Conservation (phyloP, 92 coral and sea anemone species). For the Palythoa grandiflora region DNA sequence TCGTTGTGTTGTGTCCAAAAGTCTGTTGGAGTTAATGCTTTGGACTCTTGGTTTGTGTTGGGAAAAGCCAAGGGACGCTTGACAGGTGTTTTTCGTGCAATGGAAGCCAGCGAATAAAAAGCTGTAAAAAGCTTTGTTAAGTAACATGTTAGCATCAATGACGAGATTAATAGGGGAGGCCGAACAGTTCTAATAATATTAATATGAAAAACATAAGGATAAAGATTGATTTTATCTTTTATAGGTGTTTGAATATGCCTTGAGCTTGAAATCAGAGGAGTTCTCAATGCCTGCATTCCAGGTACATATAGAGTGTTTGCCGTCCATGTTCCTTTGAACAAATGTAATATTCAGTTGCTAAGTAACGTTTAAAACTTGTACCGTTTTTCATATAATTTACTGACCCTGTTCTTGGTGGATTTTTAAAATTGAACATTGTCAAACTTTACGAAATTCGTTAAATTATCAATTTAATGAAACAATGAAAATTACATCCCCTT, state of each 20-base stretch:
- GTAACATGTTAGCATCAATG: neutral
- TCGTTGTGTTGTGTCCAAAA: too few species aligned
- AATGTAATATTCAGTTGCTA: too few species aligned
- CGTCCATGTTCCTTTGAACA: neutral
- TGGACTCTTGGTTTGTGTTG: too few species aligned
- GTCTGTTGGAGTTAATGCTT: too few species aligned
- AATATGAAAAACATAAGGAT: neutral
- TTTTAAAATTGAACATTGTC: too few species aligned
- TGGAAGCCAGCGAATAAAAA: neutral
- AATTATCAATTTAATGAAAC: too few species aligned
- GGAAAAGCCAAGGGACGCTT: too few species aligned
- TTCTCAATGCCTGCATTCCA: slow-evolving; percentile 72
- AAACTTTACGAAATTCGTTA: too few species aligned
- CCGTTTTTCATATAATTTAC: too few species aligned
- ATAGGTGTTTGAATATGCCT: slow-evolving; percentile 87
- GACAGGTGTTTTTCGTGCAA: neutral
- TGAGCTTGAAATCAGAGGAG: slow-evolving; percentile 73
- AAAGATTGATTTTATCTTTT: neutral
- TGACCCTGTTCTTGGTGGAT: too few species aligned
- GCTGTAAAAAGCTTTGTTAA: neutral
- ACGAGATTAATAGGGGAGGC: neutral
- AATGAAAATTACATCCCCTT: too few species aligned
- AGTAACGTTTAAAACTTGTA: too few species aligned
- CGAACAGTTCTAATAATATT: neutral
- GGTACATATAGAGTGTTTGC: slow-evolving; percentile 52